Percentiles rank a stretch among this genome's conserved stretches.
Evolutionary conservation across 1,140 invertebrate genomes (phyloP).

Genomic region (Nymphalis io): DNA sequence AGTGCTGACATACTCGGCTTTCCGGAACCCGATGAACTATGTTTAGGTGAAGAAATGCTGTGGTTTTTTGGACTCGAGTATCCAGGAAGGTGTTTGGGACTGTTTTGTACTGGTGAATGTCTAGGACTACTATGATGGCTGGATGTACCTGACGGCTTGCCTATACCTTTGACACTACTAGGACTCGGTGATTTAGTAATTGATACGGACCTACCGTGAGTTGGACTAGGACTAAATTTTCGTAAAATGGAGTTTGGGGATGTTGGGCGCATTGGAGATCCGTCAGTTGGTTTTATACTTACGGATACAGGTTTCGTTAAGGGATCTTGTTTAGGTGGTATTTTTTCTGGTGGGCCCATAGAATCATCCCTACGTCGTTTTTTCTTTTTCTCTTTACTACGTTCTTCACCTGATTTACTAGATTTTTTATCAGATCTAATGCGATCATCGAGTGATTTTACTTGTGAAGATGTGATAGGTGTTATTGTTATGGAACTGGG

Average conservation of each 20-base stretch:
- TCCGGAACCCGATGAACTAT: conserved; percentile 86
- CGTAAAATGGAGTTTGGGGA: conserved; percentile 84
- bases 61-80: conserved; percentile 86
- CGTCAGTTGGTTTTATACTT: conserved; percentile 87
- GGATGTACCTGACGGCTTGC: conserved; percentile 80
- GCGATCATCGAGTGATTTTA: conserved; percentile 82
- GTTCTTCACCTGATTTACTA: conserved; percentile 83
- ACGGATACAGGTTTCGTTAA: conserved; percentile 87
- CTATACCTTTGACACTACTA: conserved; percentile 79
- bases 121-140: conserved; percentile 86
- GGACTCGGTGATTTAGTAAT: conserved; percentile 81
- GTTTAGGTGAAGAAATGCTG: conserved; percentile 88
- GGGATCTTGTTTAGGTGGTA: conserved; percentile 86
- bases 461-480: conserved; percentile 84
- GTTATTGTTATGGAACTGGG: conserved; percentile 93
- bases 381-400: conserved; percentile 88
- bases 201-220: conserved; percentile 82
- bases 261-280: conserved; percentile 82
- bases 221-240: conserved; percentile 87
- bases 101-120: conserved; percentile 88
- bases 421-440: conserved; percentile 84
- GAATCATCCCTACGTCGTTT: conserved; percentile 89
- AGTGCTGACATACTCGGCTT: conserved; percentile 94
- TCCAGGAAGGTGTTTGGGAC: conserved; percentile 85
- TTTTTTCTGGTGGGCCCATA: conserved; percentile 92